Evolutionary conservation across 1,140 invertebrate species (phyloP).

Genomic region (Drosophila miranda): DNA sequence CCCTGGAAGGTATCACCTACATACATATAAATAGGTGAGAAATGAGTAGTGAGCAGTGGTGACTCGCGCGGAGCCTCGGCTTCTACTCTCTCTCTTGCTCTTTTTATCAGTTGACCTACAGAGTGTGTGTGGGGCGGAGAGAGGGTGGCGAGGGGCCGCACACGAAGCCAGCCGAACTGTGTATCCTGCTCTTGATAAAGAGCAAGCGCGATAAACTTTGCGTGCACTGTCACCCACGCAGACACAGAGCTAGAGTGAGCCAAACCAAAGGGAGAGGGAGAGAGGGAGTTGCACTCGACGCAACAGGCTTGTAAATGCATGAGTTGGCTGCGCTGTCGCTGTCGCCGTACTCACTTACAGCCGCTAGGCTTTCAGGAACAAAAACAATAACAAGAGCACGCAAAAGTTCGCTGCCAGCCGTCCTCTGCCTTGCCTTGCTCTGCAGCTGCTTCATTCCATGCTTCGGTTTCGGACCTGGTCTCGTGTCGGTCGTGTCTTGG

Average conservation of each 20-base stretch:
- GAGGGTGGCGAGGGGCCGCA: background rate
- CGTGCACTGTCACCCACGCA: conserved; percentile 36
- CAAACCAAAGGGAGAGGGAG: background rate
- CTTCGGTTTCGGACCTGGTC: conserved; percentile 26
- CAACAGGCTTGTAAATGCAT: conserved; percentile 56
- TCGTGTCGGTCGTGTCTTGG: conserved; percentile 32
- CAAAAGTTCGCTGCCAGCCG: conserved; percentile 35
- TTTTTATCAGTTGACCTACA: conserved; percentile 75
- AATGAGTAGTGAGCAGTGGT: conserved; percentile 26
- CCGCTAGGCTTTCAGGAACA: conserved; percentile 26
- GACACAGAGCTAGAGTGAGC: background rate
- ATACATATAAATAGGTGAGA: conserved; percentile 5
- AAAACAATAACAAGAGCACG: conserved; percentile 33
- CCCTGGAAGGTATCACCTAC: background rate
- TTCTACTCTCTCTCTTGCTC: conserved; percentile 35
- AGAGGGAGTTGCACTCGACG: conserved; percentile 27
- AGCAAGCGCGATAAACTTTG: conserved; percentile 45
- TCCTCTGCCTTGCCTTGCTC: no score
- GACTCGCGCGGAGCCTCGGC: conserved; percentile 16
- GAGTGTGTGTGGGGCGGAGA: conserved; percentile 10
- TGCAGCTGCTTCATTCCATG: background rate
- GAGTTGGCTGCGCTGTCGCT: no score
- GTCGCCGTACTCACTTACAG: conserved; percentile 31
- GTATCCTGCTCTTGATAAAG: conserved; percentile 58
- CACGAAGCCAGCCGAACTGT: conserved; percentile 18